A percentile compares a stretch with the other conserved stretches of the same genome.
Conservation (phyloP, 2,113 vertebrate species). For the Malaclemys terrapin region DNA sequence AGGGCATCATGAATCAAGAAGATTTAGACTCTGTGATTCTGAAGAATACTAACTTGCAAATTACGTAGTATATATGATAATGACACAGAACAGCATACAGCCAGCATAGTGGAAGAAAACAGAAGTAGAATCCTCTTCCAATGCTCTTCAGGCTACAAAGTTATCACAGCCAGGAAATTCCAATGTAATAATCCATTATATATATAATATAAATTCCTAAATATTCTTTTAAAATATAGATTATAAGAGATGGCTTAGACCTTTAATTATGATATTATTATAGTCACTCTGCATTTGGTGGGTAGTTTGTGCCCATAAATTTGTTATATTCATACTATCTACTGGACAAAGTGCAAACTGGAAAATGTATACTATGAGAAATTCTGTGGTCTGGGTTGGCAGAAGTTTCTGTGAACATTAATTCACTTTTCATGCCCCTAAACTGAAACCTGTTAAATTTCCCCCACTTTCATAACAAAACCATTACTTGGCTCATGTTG, state of each 20-base stretch:
- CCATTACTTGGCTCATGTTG: background rate
- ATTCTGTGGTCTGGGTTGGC: background rate
- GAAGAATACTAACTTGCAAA: conserved; percentile 20
- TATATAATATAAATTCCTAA: background rate
- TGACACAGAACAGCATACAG: background rate
- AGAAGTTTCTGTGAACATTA: background rate
- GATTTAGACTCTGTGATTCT: background rate
- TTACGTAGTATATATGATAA: background rate
- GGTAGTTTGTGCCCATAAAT: background rate
- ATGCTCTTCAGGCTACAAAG: conserved; percentile 19
- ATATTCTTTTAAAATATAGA: conserved; percentile 23
- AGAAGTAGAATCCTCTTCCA: background rate
- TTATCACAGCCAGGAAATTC: background rate
- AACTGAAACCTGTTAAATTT: background rate
- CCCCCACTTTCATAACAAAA: background rate
- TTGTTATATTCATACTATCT: background rate
- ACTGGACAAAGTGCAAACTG: background rate
- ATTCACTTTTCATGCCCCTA: background rate
- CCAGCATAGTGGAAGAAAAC: background rate
- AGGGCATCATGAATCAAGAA: conserved; percentile 5
- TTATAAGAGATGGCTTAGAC: conserved; percentile 27
- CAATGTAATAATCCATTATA: background rate
- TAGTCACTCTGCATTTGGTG: background rate
- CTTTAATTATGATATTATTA: background rate
- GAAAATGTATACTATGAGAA: background rate